phyloP scores from a whole-genome alignment of 2,113 vertebrate genomes.

The Eira barbara region DNA sequence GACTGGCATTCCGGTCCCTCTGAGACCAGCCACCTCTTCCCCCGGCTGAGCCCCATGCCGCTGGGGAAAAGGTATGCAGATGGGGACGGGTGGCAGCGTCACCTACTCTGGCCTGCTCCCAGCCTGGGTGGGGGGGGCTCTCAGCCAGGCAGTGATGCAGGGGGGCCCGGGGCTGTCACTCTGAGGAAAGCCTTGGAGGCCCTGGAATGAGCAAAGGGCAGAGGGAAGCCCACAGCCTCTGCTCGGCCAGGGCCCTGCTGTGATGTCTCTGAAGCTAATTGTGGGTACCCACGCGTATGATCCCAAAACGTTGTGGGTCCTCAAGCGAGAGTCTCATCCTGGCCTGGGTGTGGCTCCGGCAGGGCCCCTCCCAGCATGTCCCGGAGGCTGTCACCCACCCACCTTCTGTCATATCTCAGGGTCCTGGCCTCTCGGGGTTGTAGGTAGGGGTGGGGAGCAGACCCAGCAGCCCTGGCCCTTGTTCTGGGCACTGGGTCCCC shows the following conservation, averaged over 20 bases:
- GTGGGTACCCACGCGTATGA: background rate
- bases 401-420: no score
- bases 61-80: background rate
- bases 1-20: background rate
- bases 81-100: background rate
- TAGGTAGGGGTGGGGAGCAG: background rate
- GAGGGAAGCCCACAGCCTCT: background rate
- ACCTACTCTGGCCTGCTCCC: fast-evolving
- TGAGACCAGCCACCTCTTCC: background rate
- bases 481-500: background rate
- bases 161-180: background rate
- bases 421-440: background rate
- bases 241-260: background rate
- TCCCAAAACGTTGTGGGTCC: fast-evolving
- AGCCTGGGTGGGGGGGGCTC: background rate
- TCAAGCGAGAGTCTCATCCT: background rate
- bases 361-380: background rate
- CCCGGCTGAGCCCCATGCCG: background rate
- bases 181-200: background rate
- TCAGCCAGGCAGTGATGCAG: background rate
- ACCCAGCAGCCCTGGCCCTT: background rate
- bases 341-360: background rate
- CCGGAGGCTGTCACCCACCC: no score
- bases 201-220: background rate
- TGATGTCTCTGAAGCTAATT: background rate